Percentiles rank a stretch among this genome's conserved stretches.
These are phyloP conservation scores for Cepaea nemoralis DNA, from an alignment of 1,140 invertebrate species.

Conservation along the genomic window DNA sequence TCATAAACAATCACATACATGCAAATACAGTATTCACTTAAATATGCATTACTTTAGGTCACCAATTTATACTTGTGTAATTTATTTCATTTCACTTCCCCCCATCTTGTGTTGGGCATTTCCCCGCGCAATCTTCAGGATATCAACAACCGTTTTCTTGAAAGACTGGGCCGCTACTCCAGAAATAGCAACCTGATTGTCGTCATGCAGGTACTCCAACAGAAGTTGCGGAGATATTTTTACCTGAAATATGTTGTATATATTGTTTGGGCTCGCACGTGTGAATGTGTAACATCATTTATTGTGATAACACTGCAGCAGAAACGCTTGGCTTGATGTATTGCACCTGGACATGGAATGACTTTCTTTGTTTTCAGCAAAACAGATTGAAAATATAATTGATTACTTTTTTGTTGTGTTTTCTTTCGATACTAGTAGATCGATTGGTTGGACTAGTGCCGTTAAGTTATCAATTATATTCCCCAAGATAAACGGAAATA, in stretches of 20 bases:
- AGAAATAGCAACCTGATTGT: slow-evolving; percentile 32
- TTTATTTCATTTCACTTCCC: background rate
- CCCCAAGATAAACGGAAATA: too few species aligned
- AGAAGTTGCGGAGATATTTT: background rate
- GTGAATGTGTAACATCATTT: background rate
- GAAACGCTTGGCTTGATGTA: background rate
- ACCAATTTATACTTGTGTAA: background rate
- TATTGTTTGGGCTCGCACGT: background rate
- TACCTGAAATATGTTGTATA: background rate
- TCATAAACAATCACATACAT: too few species aligned
- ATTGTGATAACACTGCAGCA: background rate
- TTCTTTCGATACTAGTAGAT: too few species aligned
- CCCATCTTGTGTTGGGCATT: background rate
- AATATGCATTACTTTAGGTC: background rate
- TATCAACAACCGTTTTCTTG: slow-evolving; percentile 35
- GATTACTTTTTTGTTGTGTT: too few species aligned
- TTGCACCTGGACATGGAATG: background rate
- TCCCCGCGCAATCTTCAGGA: slow-evolving; percentile 17
- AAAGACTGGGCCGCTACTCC: slow-evolving; percentile 34
- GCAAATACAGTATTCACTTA: too few species aligned
- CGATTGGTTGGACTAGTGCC: too few species aligned
- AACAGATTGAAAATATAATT: too few species aligned
- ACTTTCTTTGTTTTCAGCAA: background rate
- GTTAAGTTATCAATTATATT: too few species aligned
- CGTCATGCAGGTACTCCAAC: slow-evolving; percentile 45